Evolutionary conservation across 2,113 vertebrate genomes (phyloP).

Genomic region (Boleophthalmus pectinirostris): DNA sequence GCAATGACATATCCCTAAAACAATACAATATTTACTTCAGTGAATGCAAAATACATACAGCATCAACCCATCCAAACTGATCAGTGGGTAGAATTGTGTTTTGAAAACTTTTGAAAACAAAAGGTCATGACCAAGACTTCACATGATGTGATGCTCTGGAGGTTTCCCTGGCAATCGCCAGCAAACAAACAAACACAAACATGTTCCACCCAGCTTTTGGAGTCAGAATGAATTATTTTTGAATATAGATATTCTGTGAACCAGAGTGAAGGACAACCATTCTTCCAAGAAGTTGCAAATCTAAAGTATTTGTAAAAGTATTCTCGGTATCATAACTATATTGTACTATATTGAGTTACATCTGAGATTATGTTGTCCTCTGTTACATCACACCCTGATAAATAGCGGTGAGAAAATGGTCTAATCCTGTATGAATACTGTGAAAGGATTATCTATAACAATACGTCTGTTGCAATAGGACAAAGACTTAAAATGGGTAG

Average conservation of each 20-base stretch:
- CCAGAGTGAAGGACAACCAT: background rate
- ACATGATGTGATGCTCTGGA: background rate
- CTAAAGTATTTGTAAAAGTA: background rate
- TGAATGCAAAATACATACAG: too few species aligned
- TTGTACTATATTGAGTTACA: background rate
- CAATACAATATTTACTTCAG: too few species aligned
- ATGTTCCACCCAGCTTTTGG: background rate
- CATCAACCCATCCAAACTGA: too few species aligned
- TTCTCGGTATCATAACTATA: background rate
- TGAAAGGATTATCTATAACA: background rate
- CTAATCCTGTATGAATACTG: constrained; percentile 5
- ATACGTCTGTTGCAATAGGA: background rate
- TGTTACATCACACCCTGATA: background rate
- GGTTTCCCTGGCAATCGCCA: background rate
- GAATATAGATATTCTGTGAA: background rate
- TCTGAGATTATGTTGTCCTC: background rate
- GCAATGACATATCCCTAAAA: too few species aligned
- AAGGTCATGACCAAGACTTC: background rate
- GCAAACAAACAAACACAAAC: background rate
- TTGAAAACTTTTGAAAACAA: too few species aligned
- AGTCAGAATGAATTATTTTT: background rate
- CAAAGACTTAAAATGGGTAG: background rate
- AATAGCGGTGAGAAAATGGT: background rate
- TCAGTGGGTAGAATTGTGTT: too few species aligned
- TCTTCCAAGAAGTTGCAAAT: background rate